Conservation (phyloP, 1,140 invertebrate genomes). For the Anastatus disparis region DNA sequence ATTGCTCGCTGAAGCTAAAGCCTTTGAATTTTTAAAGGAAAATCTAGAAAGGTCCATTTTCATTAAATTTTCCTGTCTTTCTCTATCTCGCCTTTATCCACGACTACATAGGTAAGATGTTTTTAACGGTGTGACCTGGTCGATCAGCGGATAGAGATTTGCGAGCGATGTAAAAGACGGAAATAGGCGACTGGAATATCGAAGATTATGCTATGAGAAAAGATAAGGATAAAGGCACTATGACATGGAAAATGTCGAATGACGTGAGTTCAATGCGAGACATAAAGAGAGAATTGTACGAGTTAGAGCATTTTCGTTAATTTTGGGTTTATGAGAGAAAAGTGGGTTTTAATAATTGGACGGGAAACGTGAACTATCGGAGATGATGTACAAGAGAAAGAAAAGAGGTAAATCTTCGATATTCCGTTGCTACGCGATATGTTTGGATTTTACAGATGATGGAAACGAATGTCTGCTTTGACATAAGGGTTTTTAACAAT, state of each 20-base stretch:
- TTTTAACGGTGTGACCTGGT: constrained; percentile 48
- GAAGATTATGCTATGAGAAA: constrained; percentile 28
- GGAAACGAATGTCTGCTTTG: no score
- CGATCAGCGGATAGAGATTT: constrained; percentile 45
- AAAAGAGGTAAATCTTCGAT: no score
- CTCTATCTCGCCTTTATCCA: constrained; percentile 28
- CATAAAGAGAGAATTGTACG: not conserved
- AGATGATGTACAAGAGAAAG: no score
- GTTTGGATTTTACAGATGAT: no score
- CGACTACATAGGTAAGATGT: no score
- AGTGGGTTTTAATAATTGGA: no score
- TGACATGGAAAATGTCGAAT: constrained; percentile 45
- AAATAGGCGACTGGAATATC: constrained; percentile 39
- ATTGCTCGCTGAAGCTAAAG: not conserved
- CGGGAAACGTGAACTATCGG: no score
- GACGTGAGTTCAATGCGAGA: constrained; percentile 28
- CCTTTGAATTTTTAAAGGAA: constrained; percentile 49
- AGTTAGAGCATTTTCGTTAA: not conserved
- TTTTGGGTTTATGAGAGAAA: no score
- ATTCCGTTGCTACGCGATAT: no score
- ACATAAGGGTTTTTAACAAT: no score
- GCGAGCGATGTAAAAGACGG: no score
- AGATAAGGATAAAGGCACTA: constrained; percentile 18
- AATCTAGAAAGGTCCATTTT: constrained; percentile 53
- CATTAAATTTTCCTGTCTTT: constrained; percentile 46